Evolutionary conservation across 1,140 invertebrate species (phyloP).

Genomic region (Nephila pilipes): DNA sequence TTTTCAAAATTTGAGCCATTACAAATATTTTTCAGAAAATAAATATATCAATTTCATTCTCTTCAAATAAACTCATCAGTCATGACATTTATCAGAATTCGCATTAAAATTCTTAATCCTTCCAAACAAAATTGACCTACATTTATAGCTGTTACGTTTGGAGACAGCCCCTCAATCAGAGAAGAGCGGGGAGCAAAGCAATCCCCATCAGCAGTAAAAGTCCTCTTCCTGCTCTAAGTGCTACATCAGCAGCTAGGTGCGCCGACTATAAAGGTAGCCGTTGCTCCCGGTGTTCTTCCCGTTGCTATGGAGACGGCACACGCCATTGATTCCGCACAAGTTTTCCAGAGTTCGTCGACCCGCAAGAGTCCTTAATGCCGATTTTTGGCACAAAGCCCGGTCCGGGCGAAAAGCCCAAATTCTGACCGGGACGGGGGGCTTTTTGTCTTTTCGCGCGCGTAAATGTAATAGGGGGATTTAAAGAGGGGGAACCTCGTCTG

Average conservation of each 20-base stretch:
- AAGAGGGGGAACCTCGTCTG: background rate
- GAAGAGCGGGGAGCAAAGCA: slow-evolving; percentile 59
- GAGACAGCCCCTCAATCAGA: background rate
- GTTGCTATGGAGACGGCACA: slow-evolving; percentile 67
- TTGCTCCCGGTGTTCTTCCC: slow-evolving; percentile 70
- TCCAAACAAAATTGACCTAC: background rate
- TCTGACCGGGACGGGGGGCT: background rate
- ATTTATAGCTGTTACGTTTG: background rate
- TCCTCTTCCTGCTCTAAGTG: slow-evolving; percentile 72
- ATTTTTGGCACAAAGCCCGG: slow-evolving; percentile 73
- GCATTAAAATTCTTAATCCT: no score
- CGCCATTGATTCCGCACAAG: slow-evolving; percentile 63
- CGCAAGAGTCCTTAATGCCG: slow-evolving; percentile 42
- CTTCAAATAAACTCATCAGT: no score
- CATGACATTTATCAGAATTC: no score
- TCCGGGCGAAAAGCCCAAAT: slow-evolving; percentile 26
- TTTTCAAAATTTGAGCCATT: no score
- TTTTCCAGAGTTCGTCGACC: slow-evolving; percentile 66
- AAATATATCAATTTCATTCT: no score
- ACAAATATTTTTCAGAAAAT: no score
- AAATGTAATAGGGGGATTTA: slow-evolving; percentile 19
- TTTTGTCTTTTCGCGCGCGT: background rate
- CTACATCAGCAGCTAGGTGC: slow-evolving; percentile 74
- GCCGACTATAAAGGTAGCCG: slow-evolving; percentile 73
- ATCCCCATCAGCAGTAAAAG: slow-evolving; percentile 76